Conservation (phyloP, 2,797 vertebrate genomes). For the Coracias cyanogaster region DNA sequence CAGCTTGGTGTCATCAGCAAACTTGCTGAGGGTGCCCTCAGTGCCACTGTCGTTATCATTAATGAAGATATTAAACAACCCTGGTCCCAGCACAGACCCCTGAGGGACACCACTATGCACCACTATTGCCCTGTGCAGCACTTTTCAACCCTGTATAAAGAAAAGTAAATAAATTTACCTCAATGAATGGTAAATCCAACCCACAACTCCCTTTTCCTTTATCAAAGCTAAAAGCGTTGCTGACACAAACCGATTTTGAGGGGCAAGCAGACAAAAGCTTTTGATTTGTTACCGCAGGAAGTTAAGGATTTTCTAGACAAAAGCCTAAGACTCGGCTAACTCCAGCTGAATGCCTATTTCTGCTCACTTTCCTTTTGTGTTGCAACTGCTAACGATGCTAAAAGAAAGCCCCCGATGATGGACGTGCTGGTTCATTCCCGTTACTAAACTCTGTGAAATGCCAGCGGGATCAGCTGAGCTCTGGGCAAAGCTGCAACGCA, state of each 20-base stretch:
- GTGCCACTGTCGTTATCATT: too few relatives aligned
- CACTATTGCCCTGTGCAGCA: not conserved
- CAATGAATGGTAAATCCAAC: not conserved
- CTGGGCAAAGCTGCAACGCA: not conserved
- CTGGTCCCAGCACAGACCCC: too few relatives aligned
- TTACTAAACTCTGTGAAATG: not conserved
- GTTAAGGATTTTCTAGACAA: conserved; percentile 40
- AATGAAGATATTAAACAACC: too few relatives aligned
- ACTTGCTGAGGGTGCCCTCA: too few relatives aligned
- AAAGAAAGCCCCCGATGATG: not conserved
- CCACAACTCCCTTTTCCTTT: not conserved
- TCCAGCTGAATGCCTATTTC: conserved; percentile 9
- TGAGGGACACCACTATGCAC: too few relatives aligned
- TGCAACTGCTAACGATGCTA: not conserved
- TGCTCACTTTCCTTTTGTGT: conserved; percentile 33
- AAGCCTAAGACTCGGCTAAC: not conserved
- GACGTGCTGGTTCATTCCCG: not conserved
- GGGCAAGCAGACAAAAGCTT: conserved; percentile 12
- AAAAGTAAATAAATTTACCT: not conserved
- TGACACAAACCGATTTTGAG: not conserved
- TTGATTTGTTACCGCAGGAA: conserved; percentile 14
- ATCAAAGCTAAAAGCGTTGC: not conserved
- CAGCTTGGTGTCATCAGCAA: too few relatives aligned
- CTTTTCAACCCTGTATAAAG: not conserved
- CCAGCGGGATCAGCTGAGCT: conserved; percentile 19